Base-by-base conservation (phyloP, 1,140 invertebrate genomes). In the Oryctes rhinoceros region DNA sequence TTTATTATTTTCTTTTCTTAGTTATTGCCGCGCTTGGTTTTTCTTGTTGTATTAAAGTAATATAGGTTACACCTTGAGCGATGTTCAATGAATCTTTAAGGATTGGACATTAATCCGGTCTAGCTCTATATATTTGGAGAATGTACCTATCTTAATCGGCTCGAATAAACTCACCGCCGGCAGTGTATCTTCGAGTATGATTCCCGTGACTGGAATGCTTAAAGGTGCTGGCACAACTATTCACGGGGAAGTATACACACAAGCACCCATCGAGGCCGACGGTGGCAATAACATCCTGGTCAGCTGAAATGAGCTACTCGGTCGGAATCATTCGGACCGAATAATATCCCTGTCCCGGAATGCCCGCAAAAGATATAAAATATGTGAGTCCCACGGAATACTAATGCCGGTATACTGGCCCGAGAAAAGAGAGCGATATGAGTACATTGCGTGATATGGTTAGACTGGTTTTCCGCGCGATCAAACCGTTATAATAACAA, bases 351-450 rank as follows among this genome's bases (percentile, higher is more conserved):
- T 83, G 84, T 83, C 83, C 80, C 80, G 82, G 81, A 84, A 84
- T 83, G 79, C 79, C 83, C 82, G 78, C 84, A 85, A 84, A 85
- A 85, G 84, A 85, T 85, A 85, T 85, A 85, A 85, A 85, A 84
- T 85, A 85, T 84, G 83, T 84, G 81, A 80, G 83, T 81, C 74
- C 81, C 49, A 78, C 76, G 53, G 84, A 85, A 85, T 85, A 85
- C 84, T 85, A 84, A 85, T 84, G 79, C 37, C 11, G 9, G 20
- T 35, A n/a, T 74, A 65, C 79, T 79, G 74, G 35, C 13, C 18
- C 24, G 24, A 71, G 35, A 30, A 71, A 71, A 71, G 24, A 71
- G 35, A 71, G 13, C 65, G 65, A 71, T 71, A 71, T 30, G 65
- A 37, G 7, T 71, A 37, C 37, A 71, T 71, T 71, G 65, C 65